These are phyloP conservation scores for Setipinna tenuifilis DNA, from an alignment of 2,797 vertebrate genomes.

Conservation along the genomic window DNA sequence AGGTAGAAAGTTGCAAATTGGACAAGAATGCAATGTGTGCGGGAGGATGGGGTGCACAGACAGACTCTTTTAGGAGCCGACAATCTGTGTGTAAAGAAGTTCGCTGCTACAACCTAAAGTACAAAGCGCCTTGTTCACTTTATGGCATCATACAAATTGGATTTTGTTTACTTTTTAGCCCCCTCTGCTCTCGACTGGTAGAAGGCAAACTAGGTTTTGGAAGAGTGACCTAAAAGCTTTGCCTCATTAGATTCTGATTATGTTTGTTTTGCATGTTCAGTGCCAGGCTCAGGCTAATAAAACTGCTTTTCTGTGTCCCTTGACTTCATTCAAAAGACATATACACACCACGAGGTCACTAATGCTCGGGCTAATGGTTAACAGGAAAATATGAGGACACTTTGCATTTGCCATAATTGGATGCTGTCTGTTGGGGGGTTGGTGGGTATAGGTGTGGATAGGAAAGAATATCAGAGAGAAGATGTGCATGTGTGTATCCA, in stretches of 20 bases:
- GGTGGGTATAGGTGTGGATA: not conserved
- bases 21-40: not conserved
- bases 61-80: not conserved
- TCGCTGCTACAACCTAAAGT: not conserved
- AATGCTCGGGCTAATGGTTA: not conserved
- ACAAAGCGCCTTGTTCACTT: not conserved
- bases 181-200: not conserved
- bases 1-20: not conserved
- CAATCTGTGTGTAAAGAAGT: not conserved
- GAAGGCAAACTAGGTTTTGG: not conserved
- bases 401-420: not conserved
- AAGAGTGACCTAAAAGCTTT: not conserved
- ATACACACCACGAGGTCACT: not conserved
- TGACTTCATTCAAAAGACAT: slow-evolving; percentile 2
- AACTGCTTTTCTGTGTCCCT: slow-evolving; percentile 48
- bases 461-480: not conserved
- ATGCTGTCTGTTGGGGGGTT: not conserved
- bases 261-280: slow-evolving; percentile 4
- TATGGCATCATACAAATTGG: not conserved
- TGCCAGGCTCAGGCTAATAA: slow-evolving; percentile 33
- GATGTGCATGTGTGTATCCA: slow-evolving; percentile 2
- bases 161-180: not conserved
- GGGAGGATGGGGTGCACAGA: not conserved
- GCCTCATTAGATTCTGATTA: not conserved
- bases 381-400: not conserved